Conservation (phyloP, 2,888 invertebrate species). For the Proisotoma minuta region DNA sequence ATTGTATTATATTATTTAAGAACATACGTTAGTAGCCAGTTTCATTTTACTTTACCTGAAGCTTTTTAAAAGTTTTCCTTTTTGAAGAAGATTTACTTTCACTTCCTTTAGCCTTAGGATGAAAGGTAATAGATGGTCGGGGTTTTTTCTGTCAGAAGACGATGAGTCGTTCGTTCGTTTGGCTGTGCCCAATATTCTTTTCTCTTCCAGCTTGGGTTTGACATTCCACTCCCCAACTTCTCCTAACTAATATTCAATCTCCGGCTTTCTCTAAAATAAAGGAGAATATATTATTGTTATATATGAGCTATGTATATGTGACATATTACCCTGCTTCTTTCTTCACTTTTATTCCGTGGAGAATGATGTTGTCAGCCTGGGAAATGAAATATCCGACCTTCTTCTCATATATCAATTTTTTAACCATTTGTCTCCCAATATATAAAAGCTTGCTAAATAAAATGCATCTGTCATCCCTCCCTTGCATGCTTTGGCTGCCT, state of each 20-base stretch:
- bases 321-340: background rate
- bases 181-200: background rate
- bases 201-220: too few relatives aligned
- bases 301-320: background rate
- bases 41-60: too few relatives aligned
- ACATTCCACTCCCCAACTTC: too few relatives aligned
- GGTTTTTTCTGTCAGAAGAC: background rate
- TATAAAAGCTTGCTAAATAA: constrained; percentile 1
- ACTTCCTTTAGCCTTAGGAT: background rate
- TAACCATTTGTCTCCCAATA: background rate
- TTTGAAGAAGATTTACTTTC: too few relatives aligned
- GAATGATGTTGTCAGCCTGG: constrained; percentile 12
- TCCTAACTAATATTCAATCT: constrained; percentile 17
- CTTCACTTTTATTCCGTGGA: background rate
- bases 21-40: too few relatives aligned
- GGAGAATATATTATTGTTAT: background rate
- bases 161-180: background rate
- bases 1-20: too few relatives aligned
- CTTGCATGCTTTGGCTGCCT: background rate
- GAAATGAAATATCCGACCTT: constrained; percentile 9
- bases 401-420: constrained; percentile 32
- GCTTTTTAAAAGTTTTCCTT: too few relatives aligned
- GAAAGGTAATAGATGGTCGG: background rate
- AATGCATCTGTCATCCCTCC: constrained; percentile 9
- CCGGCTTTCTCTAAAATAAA: constrained; percentile 11